These are phyloP conservation scores for Zapornia atra DNA, from an alignment of 2,113 vertebrate species.

Conservation along the genomic window DNA sequence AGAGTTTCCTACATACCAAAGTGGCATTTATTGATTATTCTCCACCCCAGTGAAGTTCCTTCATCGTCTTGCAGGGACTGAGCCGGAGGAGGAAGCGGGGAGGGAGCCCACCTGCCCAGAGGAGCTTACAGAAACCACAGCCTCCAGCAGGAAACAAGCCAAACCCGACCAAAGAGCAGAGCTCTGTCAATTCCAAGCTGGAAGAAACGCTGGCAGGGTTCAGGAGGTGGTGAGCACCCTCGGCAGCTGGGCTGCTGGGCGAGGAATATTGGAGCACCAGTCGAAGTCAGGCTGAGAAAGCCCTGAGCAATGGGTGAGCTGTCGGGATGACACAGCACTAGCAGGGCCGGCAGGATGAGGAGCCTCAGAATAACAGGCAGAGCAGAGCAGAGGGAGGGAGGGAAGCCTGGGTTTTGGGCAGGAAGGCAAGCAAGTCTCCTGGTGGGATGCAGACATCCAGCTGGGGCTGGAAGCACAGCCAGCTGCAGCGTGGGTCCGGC, in stretches of 20 bases:
- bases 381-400: rapidly evolving
- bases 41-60: neutral
- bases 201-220: neutral
- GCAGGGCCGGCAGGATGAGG: neutral
- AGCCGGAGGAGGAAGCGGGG: neutral
- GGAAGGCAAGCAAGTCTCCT: neutral
- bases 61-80: rapidly evolving
- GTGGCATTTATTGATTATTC: neutral
- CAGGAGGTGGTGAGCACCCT: neutral
- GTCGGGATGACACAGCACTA: rapidly evolving
- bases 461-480: neutral
- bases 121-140: neutral
- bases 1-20: rapidly evolving
- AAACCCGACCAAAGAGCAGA: too few relatives aligned
- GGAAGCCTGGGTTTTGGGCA: neutral
- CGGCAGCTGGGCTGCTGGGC: neutral
- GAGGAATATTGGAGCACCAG: neutral
- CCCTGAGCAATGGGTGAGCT: neutral
- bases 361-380: neutral
- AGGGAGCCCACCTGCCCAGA: neutral
- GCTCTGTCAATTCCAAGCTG: neutral
- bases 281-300: rapidly evolving
- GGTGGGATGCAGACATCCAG: neutral
- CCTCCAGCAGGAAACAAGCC: rapidly evolving
- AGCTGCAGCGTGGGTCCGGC: rapidly evolving